Percentiles rank a stretch among this genome's conserved stretches.
Conservation (phyloP, 2,797 vertebrate species). For the Naso thynnoides region DNA sequence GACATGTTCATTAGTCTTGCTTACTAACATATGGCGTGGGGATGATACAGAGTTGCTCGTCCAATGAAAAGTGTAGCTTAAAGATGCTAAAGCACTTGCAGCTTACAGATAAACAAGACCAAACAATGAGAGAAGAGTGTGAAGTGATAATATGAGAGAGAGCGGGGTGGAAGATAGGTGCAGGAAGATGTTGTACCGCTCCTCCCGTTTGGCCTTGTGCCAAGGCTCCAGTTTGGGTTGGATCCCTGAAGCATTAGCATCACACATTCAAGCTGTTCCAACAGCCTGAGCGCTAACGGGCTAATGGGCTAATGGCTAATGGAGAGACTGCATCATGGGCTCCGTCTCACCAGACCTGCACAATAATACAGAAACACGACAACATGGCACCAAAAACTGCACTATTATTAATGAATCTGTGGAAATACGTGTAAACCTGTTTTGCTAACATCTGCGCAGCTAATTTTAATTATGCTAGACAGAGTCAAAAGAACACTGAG, state of each 20-base stretch:
- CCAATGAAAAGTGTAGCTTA: slow-evolving; percentile 68
- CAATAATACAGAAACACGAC: slow-evolving; percentile 62
- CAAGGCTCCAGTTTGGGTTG: slow-evolving; percentile 83
- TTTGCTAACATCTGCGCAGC: slow-evolving; percentile 69
- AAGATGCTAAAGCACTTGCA: slow-evolving; percentile 63
- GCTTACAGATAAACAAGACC: slow-evolving; percentile 62
- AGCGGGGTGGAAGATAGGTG: slow-evolving; percentile 39
- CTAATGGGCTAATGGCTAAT: slow-evolving; percentile 86
- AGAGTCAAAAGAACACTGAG: slow-evolving; percentile 44
- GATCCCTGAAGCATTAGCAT: slow-evolving; percentile 85
- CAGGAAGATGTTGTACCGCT: slow-evolving; percentile 72
- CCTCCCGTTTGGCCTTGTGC: slow-evolving; percentile 76
- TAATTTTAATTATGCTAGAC: slow-evolving; percentile 57
- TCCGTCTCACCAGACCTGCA: slow-evolving; percentile 75
- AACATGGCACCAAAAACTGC: slow-evolving; percentile 61
- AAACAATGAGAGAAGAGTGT: slow-evolving; percentile 51
- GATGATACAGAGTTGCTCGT: slow-evolving; percentile 72
- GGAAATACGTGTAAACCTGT: slow-evolving; percentile 65
- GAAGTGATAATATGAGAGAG: slow-evolving; percentile 63
- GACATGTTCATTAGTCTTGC: slow-evolving; percentile 85
- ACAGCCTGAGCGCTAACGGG: slow-evolving; percentile 87
- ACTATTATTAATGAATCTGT: slow-evolving; percentile 67
- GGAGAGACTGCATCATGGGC: slow-evolving; percentile 78
- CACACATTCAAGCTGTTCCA: slow-evolving; percentile 87
- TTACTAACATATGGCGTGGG: slow-evolving; percentile 82